Base-by-base conservation (phyloP, 2,113 vertebrate genomes). In the Oreochromis aureus region DNA sequence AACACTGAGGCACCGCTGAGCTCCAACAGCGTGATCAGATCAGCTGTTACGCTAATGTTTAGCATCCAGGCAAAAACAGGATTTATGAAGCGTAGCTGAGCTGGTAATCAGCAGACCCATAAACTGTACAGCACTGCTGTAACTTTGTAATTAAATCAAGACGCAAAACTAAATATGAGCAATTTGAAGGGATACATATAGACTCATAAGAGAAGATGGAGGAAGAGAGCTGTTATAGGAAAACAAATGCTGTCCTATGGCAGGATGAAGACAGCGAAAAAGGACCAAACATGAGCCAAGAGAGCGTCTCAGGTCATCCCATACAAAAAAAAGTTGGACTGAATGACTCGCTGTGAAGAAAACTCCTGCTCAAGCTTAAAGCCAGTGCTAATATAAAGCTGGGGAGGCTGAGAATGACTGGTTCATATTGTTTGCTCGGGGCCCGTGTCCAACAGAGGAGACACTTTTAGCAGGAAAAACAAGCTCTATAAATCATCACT, bases 1-100 rank as follows among this genome's bases (percentile, higher is more conserved):
- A 11, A 48, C 24, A 0, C 1, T 0, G 15, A 30, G 44, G 27
- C 39, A 3, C 15, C 39, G 2, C 39, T 46, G 39, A 73, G 66
- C 66, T 16, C 1, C 56, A 58, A 15, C 12, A 58, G 24, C 4
- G 1, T 8, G 34, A 41, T 15, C 34, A 46, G 69, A 27, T 6
- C 66, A 71, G 66, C 39, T 27, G 39, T 27, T 27, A 27, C 5
- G 1, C 13, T 46, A 10, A 7, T 27, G 69, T 30, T 73, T 24
- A 71, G n/a, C 36, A 41, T 44, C n/a, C 36, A 44, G 36, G 66
- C n/a, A 44, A 41, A 69, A 69, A 24, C n/a, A 44, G 3, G n/a
- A 41, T 69, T 69, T 41, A 69, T 39, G 34, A 41, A 1, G 63
- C 19, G 6, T 41, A 41, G 63, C 11, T 39, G n/a, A 69, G 11